phyloP scores from a whole-genome alignment of 2,888 invertebrate genomes.

The Creontiades dilutus region DNA sequence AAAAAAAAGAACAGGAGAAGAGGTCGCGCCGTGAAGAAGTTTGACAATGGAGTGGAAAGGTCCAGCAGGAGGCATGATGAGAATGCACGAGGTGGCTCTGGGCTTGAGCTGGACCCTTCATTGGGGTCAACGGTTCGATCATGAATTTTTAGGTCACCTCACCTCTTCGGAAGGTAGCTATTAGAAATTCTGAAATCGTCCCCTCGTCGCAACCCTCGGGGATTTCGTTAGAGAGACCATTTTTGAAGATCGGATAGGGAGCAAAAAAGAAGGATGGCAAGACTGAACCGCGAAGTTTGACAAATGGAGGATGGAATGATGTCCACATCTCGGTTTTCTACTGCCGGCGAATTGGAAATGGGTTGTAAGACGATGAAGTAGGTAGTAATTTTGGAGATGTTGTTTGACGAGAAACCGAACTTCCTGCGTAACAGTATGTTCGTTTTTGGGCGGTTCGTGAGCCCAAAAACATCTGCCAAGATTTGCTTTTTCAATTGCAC shows the following conservation, averaged over 20 bases:
- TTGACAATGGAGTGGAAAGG: constrained; percentile 51
- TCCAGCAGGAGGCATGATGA: constrained; percentile 50
- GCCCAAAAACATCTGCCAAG: too few species aligned
- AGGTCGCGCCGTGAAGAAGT: constrained; percentile 37
- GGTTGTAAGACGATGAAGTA: neutral
- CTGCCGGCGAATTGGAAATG: neutral
- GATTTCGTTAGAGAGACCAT: neutral
- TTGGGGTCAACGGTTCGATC: constrained; percentile 49
- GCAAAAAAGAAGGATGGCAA: neutral
- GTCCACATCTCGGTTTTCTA: neutral
- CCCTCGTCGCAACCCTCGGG: neutral
- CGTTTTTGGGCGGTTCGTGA: too few species aligned
- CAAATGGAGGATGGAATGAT: neutral
- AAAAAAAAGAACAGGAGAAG: constrained; percentile 8
- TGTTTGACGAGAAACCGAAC: too few species aligned
- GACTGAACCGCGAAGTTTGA: neutral
- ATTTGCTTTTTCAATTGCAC: too few species aligned
- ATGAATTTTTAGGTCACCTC: constrained; percentile 42
- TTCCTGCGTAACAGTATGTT: too few species aligned
- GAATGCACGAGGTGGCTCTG: constrained; percentile 37
- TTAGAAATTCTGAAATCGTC: constrained; percentile 38
- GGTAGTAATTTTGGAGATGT: neutral
- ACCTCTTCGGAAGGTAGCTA: neutral
- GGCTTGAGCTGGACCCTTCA: constrained; percentile 20
- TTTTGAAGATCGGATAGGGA: neutral